Base-by-base conservation (phyloP, 1,140 invertebrate species). In the Pissodes strobi region DNA sequence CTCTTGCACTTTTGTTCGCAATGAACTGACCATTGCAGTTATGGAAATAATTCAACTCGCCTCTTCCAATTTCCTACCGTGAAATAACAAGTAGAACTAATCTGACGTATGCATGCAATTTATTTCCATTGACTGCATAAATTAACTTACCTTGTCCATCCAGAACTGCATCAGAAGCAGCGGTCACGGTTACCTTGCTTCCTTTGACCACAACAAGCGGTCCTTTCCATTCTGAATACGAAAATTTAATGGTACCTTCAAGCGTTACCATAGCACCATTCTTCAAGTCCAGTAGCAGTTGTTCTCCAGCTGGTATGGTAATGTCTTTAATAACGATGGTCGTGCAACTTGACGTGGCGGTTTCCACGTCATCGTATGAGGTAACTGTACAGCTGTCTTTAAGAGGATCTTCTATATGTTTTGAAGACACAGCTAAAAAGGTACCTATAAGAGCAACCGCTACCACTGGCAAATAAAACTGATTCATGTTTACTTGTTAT, bases 121-220 rank as follows among this genome's bases (percentile, higher is more conserved):
- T n/a, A n/a, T n/a, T n/a, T n/a, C n/a, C n/a, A n/a, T n/a, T n/a
- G n/a, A n/a, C n/a, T n/a, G n/a, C n/a, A n/a, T n/a, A n/a, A n/a
- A n/a, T n/a, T n/a, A n/a, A 45, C 41, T 25, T 49, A 55, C 52
- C 52, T 25, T 38, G 37, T n/a, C 52, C 52, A 41, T 55, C 52
- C 2, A 55, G 18, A 38, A n/a, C n/a, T 18, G 30, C 9, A 1
- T 48, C 59, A 17, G 23, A 23, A 10, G 48, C 12, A 38, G 48
- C 59, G 4, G 34, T 23, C 0, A 62, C 48, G 12, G 19, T 62
- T 6, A 62, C 21, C 5, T 53, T 43, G 15, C 22, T 45, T 39
- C 59, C 59, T 13, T 13, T 13, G 21, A 62, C 22, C 4, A 18
- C 9, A 21, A 62, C 38, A 4, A 62, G 49, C 1, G 59, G 59